A percentile compares a stretch with the other conserved stretches of the same genome.
phyloP scores from a whole-genome alignment of 2,888 invertebrate genomes.

The Drosophila neotestacea region DNA sequence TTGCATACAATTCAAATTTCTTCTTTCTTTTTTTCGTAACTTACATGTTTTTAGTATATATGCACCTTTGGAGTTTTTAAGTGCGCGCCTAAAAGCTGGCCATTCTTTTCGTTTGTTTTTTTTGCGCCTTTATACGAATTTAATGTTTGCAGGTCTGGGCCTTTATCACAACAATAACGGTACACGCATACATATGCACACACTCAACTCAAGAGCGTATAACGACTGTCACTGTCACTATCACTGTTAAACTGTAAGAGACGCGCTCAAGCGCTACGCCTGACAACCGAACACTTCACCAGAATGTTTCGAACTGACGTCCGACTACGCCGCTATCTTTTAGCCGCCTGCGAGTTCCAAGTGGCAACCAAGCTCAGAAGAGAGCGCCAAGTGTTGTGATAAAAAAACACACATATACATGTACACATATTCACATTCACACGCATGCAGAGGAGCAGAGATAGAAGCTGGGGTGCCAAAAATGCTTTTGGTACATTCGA shows the following conservation, averaged over 20 bases:
- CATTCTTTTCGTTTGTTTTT: slow-evolving; percentile 39
- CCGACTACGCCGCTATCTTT: slow-evolving; percentile 72
- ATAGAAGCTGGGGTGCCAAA: slow-evolving; percentile 43
- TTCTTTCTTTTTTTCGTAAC: slow-evolving; percentile 14
- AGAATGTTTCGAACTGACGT: slow-evolving; percentile 81
- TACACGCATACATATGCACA: slow-evolving; percentile 12
- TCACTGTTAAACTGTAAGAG: slow-evolving; percentile 39
- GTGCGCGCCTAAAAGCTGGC: slow-evolving; percentile 45
- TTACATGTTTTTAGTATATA: slow-evolving; percentile 34
- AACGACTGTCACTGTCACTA: slow-evolving; percentile 29
- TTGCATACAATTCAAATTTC: slow-evolving; percentile 17
- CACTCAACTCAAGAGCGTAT: slow-evolving; percentile 11
- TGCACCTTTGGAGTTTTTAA: slow-evolving; percentile 7
- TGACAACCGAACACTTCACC: slow-evolving; percentile 75
- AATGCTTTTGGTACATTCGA: slow-evolving; percentile 53
- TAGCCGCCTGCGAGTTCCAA: slow-evolving; percentile 35
- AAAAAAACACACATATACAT: slow-evolving; percentile 42
- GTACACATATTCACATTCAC: slow-evolving; percentile 1
- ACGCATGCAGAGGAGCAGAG: slow-evolving; percentile 34
- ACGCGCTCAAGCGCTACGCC: slow-evolving; percentile 59
- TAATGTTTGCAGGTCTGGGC: slow-evolving; percentile 52
- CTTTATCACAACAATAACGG: slow-evolving; percentile 60
- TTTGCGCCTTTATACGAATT: slow-evolving; percentile 57
- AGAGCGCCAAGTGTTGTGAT: slow-evolving; percentile 68
- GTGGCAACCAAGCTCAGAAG: slow-evolving; percentile 20